Evolutionary conservation across 2,797 vertebrate species (phyloP).

Genomic region (Anniella stebbinsi): DNA sequence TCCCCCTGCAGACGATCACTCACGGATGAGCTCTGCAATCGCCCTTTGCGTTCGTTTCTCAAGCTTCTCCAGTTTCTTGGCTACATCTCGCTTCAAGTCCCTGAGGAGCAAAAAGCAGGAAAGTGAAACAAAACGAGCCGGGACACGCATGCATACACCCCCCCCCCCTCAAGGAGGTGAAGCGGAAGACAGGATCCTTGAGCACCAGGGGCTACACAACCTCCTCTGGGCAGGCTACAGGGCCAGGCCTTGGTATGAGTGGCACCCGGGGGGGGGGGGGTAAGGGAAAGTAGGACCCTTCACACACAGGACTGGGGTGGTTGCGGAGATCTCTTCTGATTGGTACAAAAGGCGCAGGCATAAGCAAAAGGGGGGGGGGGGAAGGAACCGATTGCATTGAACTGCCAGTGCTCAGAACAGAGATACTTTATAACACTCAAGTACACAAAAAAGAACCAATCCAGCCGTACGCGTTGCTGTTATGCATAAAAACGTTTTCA

Average conservation of each 20-base stretch:
- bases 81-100: slow-evolving; percentile 97
- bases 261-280: neutral
- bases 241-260: neutral
- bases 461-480: neutral
- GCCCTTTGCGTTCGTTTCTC: slow-evolving; percentile 96
- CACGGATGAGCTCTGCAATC: slow-evolving; percentile 95
- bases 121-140: accelerated
- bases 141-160: accelerated
- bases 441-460: neutral
- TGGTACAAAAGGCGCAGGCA: neutral
- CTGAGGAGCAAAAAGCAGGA: slow-evolving; percentile 46
- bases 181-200: neutral
- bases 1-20: slow-evolving; percentile 24
- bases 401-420: neutral
- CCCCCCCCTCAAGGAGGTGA: accelerated
- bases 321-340: neutral
- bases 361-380: too few species aligned
- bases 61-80: slow-evolving; percentile 97
- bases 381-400: neutral
- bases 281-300: neutral
- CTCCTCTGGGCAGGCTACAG: accelerated
- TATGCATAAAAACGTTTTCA: neutral
- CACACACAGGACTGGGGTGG: neutral
- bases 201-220: accelerated
- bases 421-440: neutral